Conservation (phyloP, 2,113 vertebrate species). For the Melanerpes formicivorus region DNA sequence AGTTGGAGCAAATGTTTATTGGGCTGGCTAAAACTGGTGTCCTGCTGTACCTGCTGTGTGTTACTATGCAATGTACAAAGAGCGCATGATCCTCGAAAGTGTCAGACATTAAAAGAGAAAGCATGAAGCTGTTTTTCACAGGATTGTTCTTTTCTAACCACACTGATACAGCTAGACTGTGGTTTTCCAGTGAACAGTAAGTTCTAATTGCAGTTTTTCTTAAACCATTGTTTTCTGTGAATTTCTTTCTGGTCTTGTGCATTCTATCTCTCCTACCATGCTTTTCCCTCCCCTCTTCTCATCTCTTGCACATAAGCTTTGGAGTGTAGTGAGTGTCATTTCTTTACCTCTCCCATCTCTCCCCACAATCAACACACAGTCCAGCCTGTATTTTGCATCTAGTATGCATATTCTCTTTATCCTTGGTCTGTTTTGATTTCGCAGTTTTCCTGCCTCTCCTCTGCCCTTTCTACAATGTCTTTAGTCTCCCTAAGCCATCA, state of each 20-base stretch:
- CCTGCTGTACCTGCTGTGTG: neutral
- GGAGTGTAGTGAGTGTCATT: constrained; percentile 47
- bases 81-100: neutral
- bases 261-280: neutral
- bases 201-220: neutral
- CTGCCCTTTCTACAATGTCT: neutral
- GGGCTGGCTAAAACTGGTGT: neutral
- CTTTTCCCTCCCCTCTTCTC: neutral
- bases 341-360: constrained; percentile 61
- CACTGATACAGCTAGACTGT: neutral
- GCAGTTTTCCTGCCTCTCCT: constrained; percentile 35
- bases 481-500: neutral
- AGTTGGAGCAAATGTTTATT: neutral
- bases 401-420: constrained; percentile 16
- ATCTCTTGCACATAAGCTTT: constrained; percentile 10
- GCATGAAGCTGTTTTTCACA: neutral
- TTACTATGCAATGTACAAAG: neutral
- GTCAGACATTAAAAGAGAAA: neutral
- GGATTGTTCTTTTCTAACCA: neutral
- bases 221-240: neutral
- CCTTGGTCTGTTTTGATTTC: constrained; percentile 43
- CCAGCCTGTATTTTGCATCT: constrained; percentile 63
- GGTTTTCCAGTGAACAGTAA: neutral
- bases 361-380: constrained; percentile 45
- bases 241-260: neutral